Conservation (phyloP, 1,140 invertebrate species). For the Euura saliciscinereae region DNA sequence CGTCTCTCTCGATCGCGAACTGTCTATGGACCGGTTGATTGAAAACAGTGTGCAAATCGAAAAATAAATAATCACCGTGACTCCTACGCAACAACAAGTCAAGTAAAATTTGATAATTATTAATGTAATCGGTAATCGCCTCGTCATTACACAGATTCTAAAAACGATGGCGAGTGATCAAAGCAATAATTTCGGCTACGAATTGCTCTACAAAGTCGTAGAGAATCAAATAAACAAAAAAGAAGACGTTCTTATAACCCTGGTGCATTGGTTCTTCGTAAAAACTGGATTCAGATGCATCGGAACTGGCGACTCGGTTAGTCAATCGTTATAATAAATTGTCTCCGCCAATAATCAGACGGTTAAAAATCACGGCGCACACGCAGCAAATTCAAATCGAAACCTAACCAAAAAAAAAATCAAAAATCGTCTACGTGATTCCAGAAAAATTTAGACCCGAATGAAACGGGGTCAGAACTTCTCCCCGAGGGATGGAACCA, state of each 20-base stretch:
- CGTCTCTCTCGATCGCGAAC: too few relatives aligned
- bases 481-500: conserved; percentile 75
- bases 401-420: too few relatives aligned
- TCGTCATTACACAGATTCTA: too few relatives aligned
- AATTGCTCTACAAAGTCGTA: conserved; percentile 69
- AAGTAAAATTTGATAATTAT: too few relatives aligned
- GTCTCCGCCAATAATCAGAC: too few relatives aligned
- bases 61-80: too few relatives aligned
- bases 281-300: conserved; percentile 75
- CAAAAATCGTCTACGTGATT: conserved; percentile 16
- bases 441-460: conserved; percentile 66
- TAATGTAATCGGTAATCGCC: too few relatives aligned
- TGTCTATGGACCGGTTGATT: too few relatives aligned
- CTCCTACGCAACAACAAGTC: too few relatives aligned
- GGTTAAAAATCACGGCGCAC: too few relatives aligned
- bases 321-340: conserved; percentile 17
- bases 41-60: too few relatives aligned
- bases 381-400: too few relatives aligned
- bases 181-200: conserved; percentile 69
- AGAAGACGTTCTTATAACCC: conserved; percentile 71
- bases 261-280: conserved; percentile 74
- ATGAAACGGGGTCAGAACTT: conserved; percentile 69
- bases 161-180: conserved; percentile 37
- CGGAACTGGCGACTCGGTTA: conserved; percentile 74
- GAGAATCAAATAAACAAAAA: conserved; percentile 68